Evolutionary conservation across 2,888 invertebrate genomes (phyloP).

Genomic region (Silvanus unidentatus): DNA sequence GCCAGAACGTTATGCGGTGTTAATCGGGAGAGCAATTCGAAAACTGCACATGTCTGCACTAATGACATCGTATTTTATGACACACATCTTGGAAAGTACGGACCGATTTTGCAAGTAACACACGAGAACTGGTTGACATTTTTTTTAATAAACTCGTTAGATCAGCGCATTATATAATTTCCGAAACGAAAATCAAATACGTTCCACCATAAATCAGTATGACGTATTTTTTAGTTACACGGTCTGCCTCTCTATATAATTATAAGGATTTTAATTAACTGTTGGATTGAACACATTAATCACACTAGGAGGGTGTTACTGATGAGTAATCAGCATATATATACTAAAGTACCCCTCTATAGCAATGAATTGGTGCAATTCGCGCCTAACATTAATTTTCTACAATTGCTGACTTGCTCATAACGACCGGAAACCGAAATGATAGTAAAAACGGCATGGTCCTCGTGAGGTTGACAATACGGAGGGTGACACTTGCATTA

Average conservation of each 20-base stretch:
- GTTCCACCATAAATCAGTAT: conserved; percentile 28
- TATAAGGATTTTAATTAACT: conserved; percentile 45
- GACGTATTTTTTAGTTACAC: conserved; percentile 23
- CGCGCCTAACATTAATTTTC: conserved; percentile 36
- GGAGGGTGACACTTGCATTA: conserved; percentile 11
- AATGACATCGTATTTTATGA: too few relatives aligned
- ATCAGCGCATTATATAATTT: too few relatives aligned
- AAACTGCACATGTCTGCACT: too few relatives aligned
- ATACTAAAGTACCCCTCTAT: conserved; percentile 28
- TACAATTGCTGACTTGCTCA: conserved; percentile 36
- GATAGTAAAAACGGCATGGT: conserved; percentile 22
- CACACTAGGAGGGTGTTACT: conserved; percentile 37
- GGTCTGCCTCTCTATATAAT: conserved; percentile 35
- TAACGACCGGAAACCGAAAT: conserved; percentile 24
- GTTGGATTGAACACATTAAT: conserved; percentile 41
- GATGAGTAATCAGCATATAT: conserved; percentile 42
- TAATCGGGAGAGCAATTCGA: too few relatives aligned
- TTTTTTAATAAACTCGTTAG: too few relatives aligned
- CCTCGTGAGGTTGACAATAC: conserved; percentile 32
- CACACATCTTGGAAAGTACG: too few relatives aligned
- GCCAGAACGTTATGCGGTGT: too few relatives aligned
- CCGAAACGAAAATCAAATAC: too few relatives aligned
- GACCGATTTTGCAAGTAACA: too few relatives aligned
- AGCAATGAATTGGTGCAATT: conserved; percentile 30
- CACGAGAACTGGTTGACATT: too few relatives aligned